A percentile compares a stretch with the other conserved stretches of the same genome.
Conservation (phyloP, 2,113 vertebrate genomes). For the Zapus hudsonius region DNA sequence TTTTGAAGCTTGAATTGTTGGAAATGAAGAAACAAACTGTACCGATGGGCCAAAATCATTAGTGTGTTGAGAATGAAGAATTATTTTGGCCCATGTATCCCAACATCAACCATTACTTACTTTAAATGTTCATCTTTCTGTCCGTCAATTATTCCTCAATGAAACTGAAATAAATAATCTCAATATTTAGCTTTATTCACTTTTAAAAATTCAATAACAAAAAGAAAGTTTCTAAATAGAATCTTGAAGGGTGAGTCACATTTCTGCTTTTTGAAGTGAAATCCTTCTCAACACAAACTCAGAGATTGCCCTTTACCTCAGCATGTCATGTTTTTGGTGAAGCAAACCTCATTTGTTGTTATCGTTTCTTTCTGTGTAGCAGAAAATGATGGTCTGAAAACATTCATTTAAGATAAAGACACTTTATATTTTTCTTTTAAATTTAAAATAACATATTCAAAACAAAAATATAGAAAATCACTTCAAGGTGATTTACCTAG, state of each 20-base stretch:
- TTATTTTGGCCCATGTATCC: not conserved
- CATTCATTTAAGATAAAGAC: constrained; percentile 10
- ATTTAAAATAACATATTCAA: too few relatives aligned
- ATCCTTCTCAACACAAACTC: constrained; percentile 49
- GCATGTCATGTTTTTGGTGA: not conserved
- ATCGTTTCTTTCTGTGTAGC: not conserved
- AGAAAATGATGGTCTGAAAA: constrained; percentile 41
- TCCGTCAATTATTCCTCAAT: not conserved
- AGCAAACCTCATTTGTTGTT: not conserved
- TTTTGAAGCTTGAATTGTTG: not conserved
- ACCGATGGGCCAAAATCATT: not conserved
- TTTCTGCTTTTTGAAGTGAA: constrained; percentile 32
- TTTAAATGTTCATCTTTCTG: not conserved
- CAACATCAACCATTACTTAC: not conserved
- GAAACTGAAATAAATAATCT: not conserved
- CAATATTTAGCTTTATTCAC: not conserved
- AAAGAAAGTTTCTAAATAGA: constrained; percentile 6
- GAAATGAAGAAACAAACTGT: not conserved
- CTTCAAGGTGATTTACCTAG: not conserved
- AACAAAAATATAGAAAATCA: not conserved
- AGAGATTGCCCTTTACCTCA: constrained; percentile 52
- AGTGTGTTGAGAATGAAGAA: not conserved
- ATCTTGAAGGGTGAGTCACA: not conserved
- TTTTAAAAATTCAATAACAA: not conserved
- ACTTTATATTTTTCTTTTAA: not conserved